Evolutionary conservation across 2,113 vertebrate genomes (phyloP).

Genomic region (Takifugu bimaculatus): DNA sequence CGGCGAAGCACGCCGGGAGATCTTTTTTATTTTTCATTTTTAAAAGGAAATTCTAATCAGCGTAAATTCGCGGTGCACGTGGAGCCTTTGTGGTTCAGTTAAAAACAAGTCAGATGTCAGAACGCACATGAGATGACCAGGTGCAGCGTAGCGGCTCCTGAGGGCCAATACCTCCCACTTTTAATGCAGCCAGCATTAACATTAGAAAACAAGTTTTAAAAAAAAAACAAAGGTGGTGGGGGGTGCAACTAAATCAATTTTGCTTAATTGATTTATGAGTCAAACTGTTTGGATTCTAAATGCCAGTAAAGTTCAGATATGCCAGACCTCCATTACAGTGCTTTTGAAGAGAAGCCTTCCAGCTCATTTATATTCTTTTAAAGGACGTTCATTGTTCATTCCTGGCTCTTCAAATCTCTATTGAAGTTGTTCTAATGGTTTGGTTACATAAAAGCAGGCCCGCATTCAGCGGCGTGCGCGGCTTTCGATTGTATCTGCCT

Average conservation of each 20-base stretch:
- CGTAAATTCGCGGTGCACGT: no score
- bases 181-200: no score
- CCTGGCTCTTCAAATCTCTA: conserved; percentile 12
- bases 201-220: no score
- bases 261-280: conserved; percentile 21
- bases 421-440: conserved; percentile 24
- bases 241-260: conserved; percentile 7
- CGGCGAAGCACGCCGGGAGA: conserved; percentile 10
- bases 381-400: conserved; percentile 26
- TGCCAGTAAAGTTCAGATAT: conserved; percentile 17
- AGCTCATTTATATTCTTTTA: conserved; percentile 16
- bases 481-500: conserved; percentile 30
- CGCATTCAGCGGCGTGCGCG: conserved; percentile 22
- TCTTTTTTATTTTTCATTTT: no score
- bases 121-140: no score
- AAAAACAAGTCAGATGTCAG: no score
- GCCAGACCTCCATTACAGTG: conserved; percentile 1
- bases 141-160: no score
- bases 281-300: conserved; percentile 16
- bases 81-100: no score
- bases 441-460: conserved; percentile 28
- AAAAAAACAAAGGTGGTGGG: no score
- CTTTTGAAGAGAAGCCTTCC: neutral
- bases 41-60: conserved; percentile 3
- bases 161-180: no score